Evolutionary conservation across 2,797 vertebrate species (phyloP), one percentile per base, ranked within the genome.

Genomic region (Harpagifer antarcticus): DNA sequence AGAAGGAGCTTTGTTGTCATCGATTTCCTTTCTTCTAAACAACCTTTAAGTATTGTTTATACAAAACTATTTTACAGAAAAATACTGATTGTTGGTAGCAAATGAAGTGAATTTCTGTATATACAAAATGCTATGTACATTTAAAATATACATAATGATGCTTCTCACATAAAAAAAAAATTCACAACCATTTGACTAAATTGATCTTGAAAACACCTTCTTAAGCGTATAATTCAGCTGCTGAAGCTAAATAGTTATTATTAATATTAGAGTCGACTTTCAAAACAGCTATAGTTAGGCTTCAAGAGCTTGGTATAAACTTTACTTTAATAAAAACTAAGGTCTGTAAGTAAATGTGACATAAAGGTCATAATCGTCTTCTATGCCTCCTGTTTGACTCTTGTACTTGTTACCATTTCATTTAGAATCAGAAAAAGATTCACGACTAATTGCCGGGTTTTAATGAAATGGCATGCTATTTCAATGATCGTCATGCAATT

Each of bases 221-320:
- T 48, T 16, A 72, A 57, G 48, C 45, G 61, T 40, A 23, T 2
- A 92, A 79, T 73, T 91, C 79, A 79, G 79, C 87, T 72, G 78
- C 86, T 89, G 23, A 27, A 27, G 83, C 17, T 75, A 81, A 81
- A 82, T 72, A 55, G 58, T 60, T 68, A 68, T 65, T 45, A 76
- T 64, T 72, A 86, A 79, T 78, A 85, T 81, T 20, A 37, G 3
- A 5, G 55, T 52, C 20, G 42, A 43, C 62, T 68, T 72, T 67
- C 27, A 54, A 68, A 84, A 72, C 62, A 53, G 67, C 16, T 49
- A 54, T 16, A 49, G 43, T 33, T 66, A 19, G 27, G 19, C 66
- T 75, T 76, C 67, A 45, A 55, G 47, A 78, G 44, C 8, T 1
- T 27, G 9, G 48, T 54, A 27, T 27, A 27, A 27, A 27, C 27